phyloP scores from a whole-genome alignment of 2,888 invertebrate genomes.

The Isotomurus palustris region DNA sequence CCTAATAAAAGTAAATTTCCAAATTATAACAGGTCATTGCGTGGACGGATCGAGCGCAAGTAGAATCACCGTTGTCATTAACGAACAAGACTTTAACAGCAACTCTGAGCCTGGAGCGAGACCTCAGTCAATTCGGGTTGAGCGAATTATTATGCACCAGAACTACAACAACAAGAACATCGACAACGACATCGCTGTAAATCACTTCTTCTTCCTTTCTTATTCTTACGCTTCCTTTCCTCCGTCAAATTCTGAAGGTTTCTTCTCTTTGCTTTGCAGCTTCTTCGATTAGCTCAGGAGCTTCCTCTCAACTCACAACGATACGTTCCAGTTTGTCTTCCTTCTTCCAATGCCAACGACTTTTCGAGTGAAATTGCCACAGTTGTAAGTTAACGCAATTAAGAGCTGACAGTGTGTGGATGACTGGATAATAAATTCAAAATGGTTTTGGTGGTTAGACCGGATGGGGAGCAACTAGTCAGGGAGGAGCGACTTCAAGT shows the following conservation, averaged over 20 bases:
- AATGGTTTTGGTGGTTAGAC: background rate
- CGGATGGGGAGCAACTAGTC: slow-evolving; percentile 35
- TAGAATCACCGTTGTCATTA: slow-evolving; percentile 39
- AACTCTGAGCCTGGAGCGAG: slow-evolving; percentile 23
- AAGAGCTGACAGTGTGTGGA: background rate
- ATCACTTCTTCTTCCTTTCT: background rate
- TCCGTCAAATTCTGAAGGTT: background rate
- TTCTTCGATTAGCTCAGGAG: slow-evolving; percentile 28
- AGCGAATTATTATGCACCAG: slow-evolving; percentile 37
- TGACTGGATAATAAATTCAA: no score
- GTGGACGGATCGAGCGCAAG: slow-evolving; percentile 40
- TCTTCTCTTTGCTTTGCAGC: slow-evolving; percentile 4
- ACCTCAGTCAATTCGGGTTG: slow-evolving; percentile 24
- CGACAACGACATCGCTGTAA: slow-evolving; percentile 42
- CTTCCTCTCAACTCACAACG: slow-evolving; percentile 23
- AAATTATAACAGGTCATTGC: slow-evolving; percentile 37
- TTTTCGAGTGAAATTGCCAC: slow-evolving; percentile 36
- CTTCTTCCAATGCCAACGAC: slow-evolving; percentile 34
- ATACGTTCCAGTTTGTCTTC: slow-evolving; percentile 41
- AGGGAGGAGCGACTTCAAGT: slow-evolving; percentile 53
- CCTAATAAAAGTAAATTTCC: background rate
- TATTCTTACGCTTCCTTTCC: background rate
- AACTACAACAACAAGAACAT: slow-evolving; percentile 36
- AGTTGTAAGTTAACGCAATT: slow-evolving; percentile 29
- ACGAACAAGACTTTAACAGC: slow-evolving; percentile 38